A percentile compares a stretch with the other conserved stretches of the same genome.
phyloP scores from a whole-genome alignment of 23 tunicate genomes.

The Aplidium turbinatum region DNA sequence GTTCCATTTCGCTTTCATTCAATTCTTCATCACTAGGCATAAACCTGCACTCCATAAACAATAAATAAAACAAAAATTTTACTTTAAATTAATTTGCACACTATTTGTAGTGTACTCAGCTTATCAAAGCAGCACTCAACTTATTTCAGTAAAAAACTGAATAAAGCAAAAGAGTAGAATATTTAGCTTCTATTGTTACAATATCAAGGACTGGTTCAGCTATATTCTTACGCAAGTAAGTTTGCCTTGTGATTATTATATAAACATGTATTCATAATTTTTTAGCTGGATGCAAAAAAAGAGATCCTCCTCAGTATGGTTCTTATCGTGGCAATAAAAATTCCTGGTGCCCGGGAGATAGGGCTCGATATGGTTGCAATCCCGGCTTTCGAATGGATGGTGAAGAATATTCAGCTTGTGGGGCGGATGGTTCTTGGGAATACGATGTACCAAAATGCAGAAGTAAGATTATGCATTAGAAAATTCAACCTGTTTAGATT shows the following conservation, averaged over 20 bases:
- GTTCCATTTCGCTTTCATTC: no score
- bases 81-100: no score
- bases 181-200: no score
- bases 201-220: not conserved
- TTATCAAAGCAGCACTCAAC: no score
- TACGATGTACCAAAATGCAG: constrained; percentile 23
- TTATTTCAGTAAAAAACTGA: no score
- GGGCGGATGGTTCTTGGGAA: not conserved
- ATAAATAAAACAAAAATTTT: no score
- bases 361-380: constrained; percentile 12
- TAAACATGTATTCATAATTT: not conserved
- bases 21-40: no score
- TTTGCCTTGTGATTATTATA: not conserved
- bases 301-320: constrained; percentile 32
- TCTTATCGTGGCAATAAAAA: not conserved
- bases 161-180: no score
- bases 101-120: no score
- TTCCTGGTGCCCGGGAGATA: constrained; percentile 13
- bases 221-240: not conserved
- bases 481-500: no score
- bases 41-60: no score
- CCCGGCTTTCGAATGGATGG: constrained; percentile 6
- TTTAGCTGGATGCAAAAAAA: constrained; percentile 18
- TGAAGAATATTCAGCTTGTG: constrained; percentile 10
- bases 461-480: constrained; percentile 14